Evolutionary conservation across 2,113 vertebrate genomes (phyloP), one percentile per base, ranked within the genome.

Genomic region (Protobothrops flavoviridis): DNA sequence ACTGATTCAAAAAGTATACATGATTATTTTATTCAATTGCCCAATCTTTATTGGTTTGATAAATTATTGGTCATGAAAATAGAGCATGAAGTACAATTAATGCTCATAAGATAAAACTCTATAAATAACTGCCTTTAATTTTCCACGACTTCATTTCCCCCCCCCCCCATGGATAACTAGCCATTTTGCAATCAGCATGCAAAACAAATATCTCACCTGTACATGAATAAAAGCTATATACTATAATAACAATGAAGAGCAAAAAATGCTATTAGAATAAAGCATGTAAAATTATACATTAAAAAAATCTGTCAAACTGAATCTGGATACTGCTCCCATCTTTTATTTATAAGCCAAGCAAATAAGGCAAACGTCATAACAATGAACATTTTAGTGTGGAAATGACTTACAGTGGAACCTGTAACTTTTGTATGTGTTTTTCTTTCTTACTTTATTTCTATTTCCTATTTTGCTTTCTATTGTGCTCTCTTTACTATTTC

Each of bases 21-120:
- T 97, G 96, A 96, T 97, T 97, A 97, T 97, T 98, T 98, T 98
- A 98, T 98, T 98, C 97, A 97, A 98, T 97, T 97, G 97, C 97
- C 98, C 97, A 98, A 97, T 98, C 97, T 98, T 97, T 95, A 97
- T 97, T 97, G 98, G 98, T 98, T 98, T 98, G 97, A 59, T 98
- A 97, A 98, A 98, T 97, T 97, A 98, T 97, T 97, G 97, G 96
- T 98, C 97, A 97, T 97, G 96, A 97, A 97, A 95, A 97, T 97
- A 96, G 96, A 98, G 96, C 64, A 90, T 94, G 96, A 96, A 97
- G 96, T 94, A 96, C 96, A 98, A 97, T 97, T 97, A 96, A 96
- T 97, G 96, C 97, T 97, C 98, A 97, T 96, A 97, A 97, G 95
- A 96, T 93, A 97, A 96, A 97, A 97, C 97, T 97, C 96, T 97